Conservation (phyloP, 2,113 vertebrate genomes). For the Cyanoderma ruficeps region DNA sequence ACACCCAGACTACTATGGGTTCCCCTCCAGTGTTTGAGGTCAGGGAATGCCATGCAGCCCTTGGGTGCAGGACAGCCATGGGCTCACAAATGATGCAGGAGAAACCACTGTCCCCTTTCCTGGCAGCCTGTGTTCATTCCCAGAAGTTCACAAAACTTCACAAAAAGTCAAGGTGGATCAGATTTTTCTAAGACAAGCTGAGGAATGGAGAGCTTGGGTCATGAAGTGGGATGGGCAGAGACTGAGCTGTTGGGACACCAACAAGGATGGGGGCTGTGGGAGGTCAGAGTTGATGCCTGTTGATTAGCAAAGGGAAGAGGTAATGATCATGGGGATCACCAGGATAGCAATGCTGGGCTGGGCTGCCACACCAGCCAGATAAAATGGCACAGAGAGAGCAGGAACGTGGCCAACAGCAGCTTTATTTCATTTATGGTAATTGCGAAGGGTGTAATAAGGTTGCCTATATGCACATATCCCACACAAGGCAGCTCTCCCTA, state of each 20-base stretch:
- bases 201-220: neutral
- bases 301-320: neutral
- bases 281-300: neutral
- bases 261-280: fast-evolving
- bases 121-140: neutral
- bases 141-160: neutral
- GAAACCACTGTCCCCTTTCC: neutral
- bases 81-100: neutral
- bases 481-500: neutral
- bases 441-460: neutral
- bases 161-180: neutral
- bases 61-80: neutral
- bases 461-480: neutral
- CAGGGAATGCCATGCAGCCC: neutral
- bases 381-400: neutral
- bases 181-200: neutral
- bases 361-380: neutral
- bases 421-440: neutral
- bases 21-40: neutral
- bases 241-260: neutral
- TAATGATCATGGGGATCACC: fast-evolving
- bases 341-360: neutral
- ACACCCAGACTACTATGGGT: neutral
- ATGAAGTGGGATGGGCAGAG: neutral
- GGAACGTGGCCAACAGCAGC: neutral